These are phyloP conservation scores for Decapterus maruadsi DNA, from an alignment of 2,797 vertebrate species.

Conservation along the genomic window DNA sequence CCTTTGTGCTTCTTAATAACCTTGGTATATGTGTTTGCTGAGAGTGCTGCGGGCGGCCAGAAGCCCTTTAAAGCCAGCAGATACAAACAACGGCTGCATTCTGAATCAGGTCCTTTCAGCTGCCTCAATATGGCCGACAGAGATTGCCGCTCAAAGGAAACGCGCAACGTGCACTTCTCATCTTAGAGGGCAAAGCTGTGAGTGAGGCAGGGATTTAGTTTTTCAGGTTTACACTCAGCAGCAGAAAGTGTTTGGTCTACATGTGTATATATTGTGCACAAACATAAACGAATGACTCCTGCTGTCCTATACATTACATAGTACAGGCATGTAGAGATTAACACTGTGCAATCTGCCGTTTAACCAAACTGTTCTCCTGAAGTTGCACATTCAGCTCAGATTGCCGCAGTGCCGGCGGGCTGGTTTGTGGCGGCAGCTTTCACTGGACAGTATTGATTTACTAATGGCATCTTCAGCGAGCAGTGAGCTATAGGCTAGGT, in stretches of 20 bases:
- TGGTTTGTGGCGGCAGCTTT: slow-evolving; percentile 41
- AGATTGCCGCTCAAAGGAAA: slow-evolving; percentile 72
- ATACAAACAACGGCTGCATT: slow-evolving; percentile 55
- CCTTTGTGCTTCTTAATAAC: slow-evolving; percentile 50
- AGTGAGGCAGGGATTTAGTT: slow-evolving; percentile 59
- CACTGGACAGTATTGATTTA: slow-evolving; percentile 61
- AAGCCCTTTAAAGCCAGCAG: slow-evolving; percentile 36
- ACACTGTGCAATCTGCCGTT: neutral
- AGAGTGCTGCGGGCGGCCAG: slow-evolving; percentile 37
- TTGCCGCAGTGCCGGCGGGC: slow-evolving; percentile 46
- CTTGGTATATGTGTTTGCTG: slow-evolving; percentile 25
- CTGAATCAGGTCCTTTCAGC: slow-evolving; percentile 60
- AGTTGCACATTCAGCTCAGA: slow-evolving; percentile 41
- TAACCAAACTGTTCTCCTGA: slow-evolving; percentile 35
- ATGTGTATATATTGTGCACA: slow-evolving; percentile 17
- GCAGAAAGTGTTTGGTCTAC: slow-evolving; percentile 34
- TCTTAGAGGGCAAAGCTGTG: slow-evolving; percentile 40
- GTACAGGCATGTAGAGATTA: neutral
- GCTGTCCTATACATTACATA: neutral
- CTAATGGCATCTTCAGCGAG: slow-evolving; percentile 54
- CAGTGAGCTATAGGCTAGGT: slow-evolving; percentile 22
- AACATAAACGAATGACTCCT: slow-evolving; percentile 1
- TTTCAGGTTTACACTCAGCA: slow-evolving; percentile 49
- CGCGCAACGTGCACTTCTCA: slow-evolving; percentile 58
- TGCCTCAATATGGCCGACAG: slow-evolving; percentile 67